Evolutionary conservation across 2,888 invertebrate genomes (phyloP).

Genomic region (Stenichneumon culpator): DNA sequence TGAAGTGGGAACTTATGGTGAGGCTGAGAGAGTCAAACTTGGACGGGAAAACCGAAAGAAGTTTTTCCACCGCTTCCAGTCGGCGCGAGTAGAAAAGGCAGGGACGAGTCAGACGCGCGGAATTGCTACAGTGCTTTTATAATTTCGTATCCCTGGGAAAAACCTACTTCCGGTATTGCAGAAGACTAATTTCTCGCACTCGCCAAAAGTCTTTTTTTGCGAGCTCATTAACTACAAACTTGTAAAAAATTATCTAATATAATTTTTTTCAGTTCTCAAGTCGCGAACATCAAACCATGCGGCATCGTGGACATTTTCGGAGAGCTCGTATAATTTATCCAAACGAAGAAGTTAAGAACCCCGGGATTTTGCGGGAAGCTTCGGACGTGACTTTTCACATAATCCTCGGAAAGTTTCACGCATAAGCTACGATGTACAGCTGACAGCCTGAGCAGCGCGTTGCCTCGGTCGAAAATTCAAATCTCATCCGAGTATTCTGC

Average conservation of each 20-base stretch:
- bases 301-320: neutral
- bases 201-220: neutral
- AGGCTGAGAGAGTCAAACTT: neutral
- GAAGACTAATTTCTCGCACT: slow-evolving; percentile 11
- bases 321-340: neutral
- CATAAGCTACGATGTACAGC: neutral
- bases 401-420: neutral
- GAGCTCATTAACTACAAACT: too few species aligned
- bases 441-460: neutral
- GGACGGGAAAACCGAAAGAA: neutral
- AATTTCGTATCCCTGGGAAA: slow-evolving; percentile 29
- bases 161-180: neutral
- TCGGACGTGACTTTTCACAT: slow-evolving; percentile 13
- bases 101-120: neutral
- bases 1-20: neutral
- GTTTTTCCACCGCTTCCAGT: slow-evolving; percentile 15
- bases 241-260: neutral
- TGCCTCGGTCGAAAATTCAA: slow-evolving; percentile 32
- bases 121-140: neutral
- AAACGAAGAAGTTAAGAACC: neutral
- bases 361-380: neutral
- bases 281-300: too few species aligned
- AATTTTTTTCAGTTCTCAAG: neutral
- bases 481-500: slow-evolving; percentile 26
- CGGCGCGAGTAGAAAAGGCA: slow-evolving; percentile 13